Percentiles rank a stretch among this genome's conserved stretches.
Evolutionary conservation across 2,797 vertebrate genomes (phyloP).

Genomic region (Darevskia nairensis): DNA sequence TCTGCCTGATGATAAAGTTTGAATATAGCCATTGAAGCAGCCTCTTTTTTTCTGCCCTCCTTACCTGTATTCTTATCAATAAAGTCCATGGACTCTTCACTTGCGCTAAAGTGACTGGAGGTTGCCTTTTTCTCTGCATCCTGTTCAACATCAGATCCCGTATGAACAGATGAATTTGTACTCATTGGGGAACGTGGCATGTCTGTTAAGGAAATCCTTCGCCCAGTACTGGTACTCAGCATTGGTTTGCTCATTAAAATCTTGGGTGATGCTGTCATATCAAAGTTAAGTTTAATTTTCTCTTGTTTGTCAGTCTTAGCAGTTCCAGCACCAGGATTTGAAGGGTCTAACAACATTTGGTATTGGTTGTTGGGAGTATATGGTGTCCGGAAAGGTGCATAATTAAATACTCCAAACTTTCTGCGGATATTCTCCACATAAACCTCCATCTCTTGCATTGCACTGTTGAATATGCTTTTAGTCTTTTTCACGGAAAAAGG

Average conservation of each 20-base stretch:
- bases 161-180: constrained; percentile 97
- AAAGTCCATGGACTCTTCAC: constrained; percentile 98
- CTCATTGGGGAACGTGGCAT: constrained; percentile 98
- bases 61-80: constrained; percentile 88
- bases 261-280: constrained; percentile 96
- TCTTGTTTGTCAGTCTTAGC: constrained; percentile 93
- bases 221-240: constrained; percentile 84
- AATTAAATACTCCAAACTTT: constrained; percentile 97
- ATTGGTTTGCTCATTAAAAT: constrained; percentile 91
- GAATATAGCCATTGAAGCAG: background rate
- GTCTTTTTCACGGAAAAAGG: constrained; percentile 99
- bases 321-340: constrained; percentile 89
- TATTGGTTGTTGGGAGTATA: constrained; percentile 97
- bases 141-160: constrained; percentile 94
- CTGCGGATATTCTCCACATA: constrained; percentile 98
- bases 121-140: constrained; percentile 91
- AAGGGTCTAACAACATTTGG: constrained; percentile 95
- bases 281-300: constrained; percentile 96
- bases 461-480: constrained; percentile 99
- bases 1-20: background rate
- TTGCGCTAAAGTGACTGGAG: constrained; percentile 93
- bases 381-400: constrained; percentile 96
- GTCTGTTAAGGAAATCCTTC: constrained; percentile 91
- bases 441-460: constrained; percentile 99
- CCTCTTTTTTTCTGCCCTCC: background rate